Conservation (phyloP, 2,797 vertebrate genomes). For the Moxostoma hubbsi region DNA sequence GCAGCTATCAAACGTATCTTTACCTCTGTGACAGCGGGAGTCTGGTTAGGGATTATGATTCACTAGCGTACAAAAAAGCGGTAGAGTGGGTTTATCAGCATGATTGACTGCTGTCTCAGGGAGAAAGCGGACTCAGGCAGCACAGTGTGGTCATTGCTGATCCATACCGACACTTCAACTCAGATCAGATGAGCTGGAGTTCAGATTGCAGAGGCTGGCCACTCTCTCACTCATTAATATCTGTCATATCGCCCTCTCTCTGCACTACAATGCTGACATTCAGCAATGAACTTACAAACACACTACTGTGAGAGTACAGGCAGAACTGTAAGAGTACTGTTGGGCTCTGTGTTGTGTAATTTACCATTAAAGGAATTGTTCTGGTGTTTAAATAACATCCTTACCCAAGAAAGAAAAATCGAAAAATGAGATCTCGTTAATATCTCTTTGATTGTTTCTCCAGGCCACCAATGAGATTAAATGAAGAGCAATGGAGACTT, state of each 20-base stretch:
- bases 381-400: background rate
- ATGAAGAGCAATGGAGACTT: background rate
- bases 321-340: constrained; percentile 7
- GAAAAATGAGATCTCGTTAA: background rate
- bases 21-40: constrained; percentile 66
- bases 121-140: constrained; percentile 52
- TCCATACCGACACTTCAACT: background rate
- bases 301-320: background rate
- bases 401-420: background rate
- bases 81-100: constrained; percentile 58
- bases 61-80: constrained; percentile 53
- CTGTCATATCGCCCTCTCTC: background rate
- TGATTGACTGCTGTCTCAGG: constrained; percentile 71
- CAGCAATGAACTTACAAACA: background rate
- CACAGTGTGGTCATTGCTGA: constrained; percentile 2
- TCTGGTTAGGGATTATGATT: constrained; percentile 71
- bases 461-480: background rate
- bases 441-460: background rate
- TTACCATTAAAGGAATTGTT: background rate
- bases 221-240: background rate
- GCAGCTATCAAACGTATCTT: constrained; percentile 74
- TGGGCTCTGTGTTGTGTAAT: constrained; percentile 7
- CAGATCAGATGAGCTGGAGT: background rate
- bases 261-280: constrained; percentile 10
- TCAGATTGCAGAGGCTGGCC: background rate